Evolutionary conservation across 2,113 vertebrate genomes (phyloP).

Genomic region (Sebastes schlegelii): DNA sequence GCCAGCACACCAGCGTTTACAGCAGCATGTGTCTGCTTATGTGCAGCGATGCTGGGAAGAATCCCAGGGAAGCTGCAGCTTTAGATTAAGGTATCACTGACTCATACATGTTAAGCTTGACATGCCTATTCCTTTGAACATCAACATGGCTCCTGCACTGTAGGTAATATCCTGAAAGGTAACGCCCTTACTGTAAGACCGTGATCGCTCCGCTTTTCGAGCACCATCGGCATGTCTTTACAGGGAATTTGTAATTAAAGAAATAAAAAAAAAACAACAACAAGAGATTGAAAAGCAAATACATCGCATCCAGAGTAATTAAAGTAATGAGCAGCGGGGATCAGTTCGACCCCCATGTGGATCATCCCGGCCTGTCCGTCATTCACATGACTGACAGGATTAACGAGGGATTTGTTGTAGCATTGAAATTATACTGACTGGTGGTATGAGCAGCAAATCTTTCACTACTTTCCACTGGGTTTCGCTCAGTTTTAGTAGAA

Average conservation of each 20-base stretch:
- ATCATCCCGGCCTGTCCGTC: constrained; percentile 56
- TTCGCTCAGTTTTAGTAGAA: not conserved
- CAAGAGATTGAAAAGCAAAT: constrained; percentile 2
- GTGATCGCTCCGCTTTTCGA: constrained; percentile 4
- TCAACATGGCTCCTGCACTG: constrained; percentile 21
- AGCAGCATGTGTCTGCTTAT: constrained; percentile 40
- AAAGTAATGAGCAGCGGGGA: constrained; percentile 60
- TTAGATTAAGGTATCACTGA: constrained; percentile 64
- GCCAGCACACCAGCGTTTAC: constrained; percentile 6
- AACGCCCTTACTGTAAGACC: constrained; percentile 9
- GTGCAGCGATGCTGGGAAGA: constrained; percentile 19
- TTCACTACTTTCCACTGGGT: constrained; percentile 10
- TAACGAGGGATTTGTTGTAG: constrained; percentile 64
- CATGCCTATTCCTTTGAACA: constrained; percentile 58
- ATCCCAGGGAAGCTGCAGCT: constrained; percentile 52
- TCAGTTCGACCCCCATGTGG: constrained; percentile 38
- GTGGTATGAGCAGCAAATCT: constrained; percentile 46
- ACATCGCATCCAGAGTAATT: constrained; percentile 42
- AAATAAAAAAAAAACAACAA: not conserved
- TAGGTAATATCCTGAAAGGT: constrained; percentile 9
- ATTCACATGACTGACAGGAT: constrained; percentile 70
- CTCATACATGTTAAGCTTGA: constrained; percentile 60
- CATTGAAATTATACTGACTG: constrained; percentile 51
- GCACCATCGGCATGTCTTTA: constrained; percentile 2
- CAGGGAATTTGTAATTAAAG: constrained; percentile 1